Conservation (phyloP, 2,888 invertebrate genomes). For the Aleiodes testaceus region DNA sequence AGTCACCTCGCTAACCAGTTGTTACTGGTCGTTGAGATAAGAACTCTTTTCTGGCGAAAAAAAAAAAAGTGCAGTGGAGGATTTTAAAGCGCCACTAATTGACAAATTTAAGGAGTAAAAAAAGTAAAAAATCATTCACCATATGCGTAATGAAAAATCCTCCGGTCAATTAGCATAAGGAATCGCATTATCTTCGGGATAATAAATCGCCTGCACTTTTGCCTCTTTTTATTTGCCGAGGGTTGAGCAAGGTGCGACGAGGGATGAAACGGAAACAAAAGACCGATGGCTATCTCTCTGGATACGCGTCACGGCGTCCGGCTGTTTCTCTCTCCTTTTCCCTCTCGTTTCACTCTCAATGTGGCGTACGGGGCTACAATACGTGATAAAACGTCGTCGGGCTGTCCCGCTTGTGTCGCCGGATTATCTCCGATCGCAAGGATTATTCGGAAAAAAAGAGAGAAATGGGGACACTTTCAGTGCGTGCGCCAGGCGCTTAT, state of each 20-base stretch:
- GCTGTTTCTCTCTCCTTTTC: slow-evolving; percentile 37
- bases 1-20: slow-evolving; percentile 44
- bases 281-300: slow-evolving; percentile 63
- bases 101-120: background rate
- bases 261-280: slow-evolving; percentile 69
- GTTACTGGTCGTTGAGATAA: slow-evolving; percentile 46
- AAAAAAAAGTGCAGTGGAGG: background rate
- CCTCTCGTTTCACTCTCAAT: slow-evolving; percentile 1
- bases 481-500: slow-evolving; percentile 36
- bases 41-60: slow-evolving; percentile 3
- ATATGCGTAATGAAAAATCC: slow-evolving; percentile 25
- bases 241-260: slow-evolving; percentile 61
- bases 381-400: slow-evolving; percentile 37
- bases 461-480: slow-evolving; percentile 21
- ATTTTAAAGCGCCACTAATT: background rate
- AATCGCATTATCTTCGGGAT: slow-evolving; percentile 7
- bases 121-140: background rate
- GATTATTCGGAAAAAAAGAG: slow-evolving; percentile 32
- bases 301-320: slow-evolving; percentile 60
- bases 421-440: slow-evolving; percentile 40
- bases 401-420: slow-evolving; percentile 22
- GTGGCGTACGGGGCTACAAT: slow-evolving; percentile 32
- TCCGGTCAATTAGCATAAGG: slow-evolving; percentile 39
- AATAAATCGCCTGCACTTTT: slow-evolving; percentile 33
- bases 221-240: slow-evolving; percentile 30